Base-by-base conservation (phyloP, 2,888 invertebrate genomes). In the Bedellia somnulentella region DNA sequence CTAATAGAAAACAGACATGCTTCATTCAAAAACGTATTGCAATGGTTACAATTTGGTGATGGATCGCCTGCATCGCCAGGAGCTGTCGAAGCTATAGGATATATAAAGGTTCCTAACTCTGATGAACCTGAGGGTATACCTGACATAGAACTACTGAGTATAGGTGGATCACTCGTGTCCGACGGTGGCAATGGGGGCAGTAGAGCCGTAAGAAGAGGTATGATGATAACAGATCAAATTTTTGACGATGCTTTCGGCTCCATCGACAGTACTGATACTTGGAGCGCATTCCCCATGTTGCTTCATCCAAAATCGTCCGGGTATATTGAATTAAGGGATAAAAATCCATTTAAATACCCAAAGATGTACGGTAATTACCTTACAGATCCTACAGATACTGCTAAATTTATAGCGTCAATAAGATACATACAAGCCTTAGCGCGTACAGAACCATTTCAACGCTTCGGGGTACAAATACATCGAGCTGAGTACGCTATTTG, bases 281-380 rank as follows among this genome's bases (percentile, higher is more conserved):
- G 81, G 54, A 78, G 73, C 47, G 67, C 81, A 27, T 78, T 82
- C 30, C 81, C 83, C 2, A 80, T 83, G 76, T 51, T 84, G 2
- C 44, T 89, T 58, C 75, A 85, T 28, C 85, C 89, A 0, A 81
- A 80, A 44, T 86, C 86, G 16, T 73, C 79, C n/a, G 89, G 89
- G 1, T 63, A 66, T 32, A 53, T 90, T 10, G 80, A 80, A 45
- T 60, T 90, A 9, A 79, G 73, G 43, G 78, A 81, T 29, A 78
- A 50, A 1, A 80, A 88, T 51, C 87, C 86, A 0, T 70, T 76
- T 12, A 79, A 81, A 13, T 76, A 81, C 42, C 89, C 89, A 0
- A 52, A 77, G 24, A 78, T 89, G 34, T 78, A 82, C 38, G 80
- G 87, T 2, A 87, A 87, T 44, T 89, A 89, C 49, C 75, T 85